Evolutionary conservation across 92 coral and sea anemone species (phyloP).

Genomic region (Bergia sp.): DNA sequence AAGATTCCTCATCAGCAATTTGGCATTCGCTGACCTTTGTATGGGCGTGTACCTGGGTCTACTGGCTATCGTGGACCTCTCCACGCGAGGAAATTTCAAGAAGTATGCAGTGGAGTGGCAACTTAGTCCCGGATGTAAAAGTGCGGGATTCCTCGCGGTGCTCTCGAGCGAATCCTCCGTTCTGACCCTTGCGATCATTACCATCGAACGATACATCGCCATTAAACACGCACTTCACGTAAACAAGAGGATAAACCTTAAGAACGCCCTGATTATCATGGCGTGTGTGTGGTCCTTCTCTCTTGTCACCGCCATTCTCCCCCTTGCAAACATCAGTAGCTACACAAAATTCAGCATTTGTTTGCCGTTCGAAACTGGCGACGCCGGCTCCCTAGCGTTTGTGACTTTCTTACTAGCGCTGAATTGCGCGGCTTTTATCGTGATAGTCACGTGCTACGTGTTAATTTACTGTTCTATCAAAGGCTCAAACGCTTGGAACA

Average conservation of each 20-base stretch:
- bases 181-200: slow-evolving; percentile 85
- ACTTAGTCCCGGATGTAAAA: slow-evolving; percentile 79
- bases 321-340: slow-evolving; percentile 77
- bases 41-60: slow-evolving; percentile 97
- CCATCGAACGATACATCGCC: slow-evolving; percentile 94
- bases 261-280: slow-evolving; percentile 86
- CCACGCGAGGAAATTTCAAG: slow-evolving; percentile 83
- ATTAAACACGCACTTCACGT: slow-evolving; percentile 94
- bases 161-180: slow-evolving; percentile 94
- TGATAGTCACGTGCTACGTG: slow-evolving; percentile 85
- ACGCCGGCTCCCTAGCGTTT: slow-evolving; percentile 75
- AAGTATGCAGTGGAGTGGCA: slow-evolving; percentile 94
- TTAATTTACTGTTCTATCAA: slow-evolving; percentile 87
- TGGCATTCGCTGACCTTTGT: slow-evolving; percentile 93
- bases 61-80: slow-evolving; percentile 90
- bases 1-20: slow-evolving; percentile 83
- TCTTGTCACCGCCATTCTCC: slow-evolving; percentile 75
- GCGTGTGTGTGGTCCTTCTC: slow-evolving; percentile 80
- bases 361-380: slow-evolving; percentile 89
- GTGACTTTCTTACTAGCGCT: slow-evolving; percentile 73
- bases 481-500: slow-evolving; percentile 99
- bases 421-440: slow-evolving; percentile 81
- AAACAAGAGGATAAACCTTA: slow-evolving; percentile 75
- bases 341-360: slow-evolving; percentile 94
- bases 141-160: slow-evolving; percentile 94